Percentiles rank a stretch among this genome's conserved stretches.
phyloP scores from a whole-genome alignment of 2,888 invertebrate species.

The Carcina quercana region DNA sequence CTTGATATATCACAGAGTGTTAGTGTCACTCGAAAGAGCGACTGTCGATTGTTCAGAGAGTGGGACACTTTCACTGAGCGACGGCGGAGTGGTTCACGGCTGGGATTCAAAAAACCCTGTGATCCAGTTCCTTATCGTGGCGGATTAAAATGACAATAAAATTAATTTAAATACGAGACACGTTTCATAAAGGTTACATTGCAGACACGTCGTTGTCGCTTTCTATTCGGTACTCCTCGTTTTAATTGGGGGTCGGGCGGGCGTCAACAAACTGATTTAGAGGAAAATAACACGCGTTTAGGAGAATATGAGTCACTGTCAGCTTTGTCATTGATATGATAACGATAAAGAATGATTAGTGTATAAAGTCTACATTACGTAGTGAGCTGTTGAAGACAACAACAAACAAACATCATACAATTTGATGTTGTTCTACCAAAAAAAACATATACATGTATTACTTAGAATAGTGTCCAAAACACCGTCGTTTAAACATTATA shows the following conservation, averaged over 20 bases:
- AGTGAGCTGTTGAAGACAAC: too few relatives aligned
- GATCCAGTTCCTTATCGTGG: constrained; percentile 50
- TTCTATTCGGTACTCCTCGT: constrained; percentile 57
- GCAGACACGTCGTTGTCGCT: constrained; percentile 49
- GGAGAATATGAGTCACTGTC: constrained; percentile 4
- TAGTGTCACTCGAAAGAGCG: constrained; percentile 58
- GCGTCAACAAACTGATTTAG: too few relatives aligned
- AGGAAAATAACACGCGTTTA: too few relatives aligned
- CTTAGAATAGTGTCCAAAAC: too few relatives aligned
- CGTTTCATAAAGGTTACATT: constrained; percentile 49
- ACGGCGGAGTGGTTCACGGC: constrained; percentile 43
- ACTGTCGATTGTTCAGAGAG: constrained; percentile 57
- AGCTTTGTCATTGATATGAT: too few relatives aligned
- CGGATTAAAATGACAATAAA: constrained; percentile 54
- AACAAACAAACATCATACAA: too few relatives aligned
- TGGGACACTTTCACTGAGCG: constrained; percentile 60
- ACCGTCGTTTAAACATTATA: too few relatives aligned
- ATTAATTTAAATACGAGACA: constrained; percentile 49
- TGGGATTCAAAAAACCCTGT: constrained; percentile 48
- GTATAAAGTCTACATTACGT: too few relatives aligned
- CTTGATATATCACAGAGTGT: constrained; percentile 50
- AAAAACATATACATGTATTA: too few relatives aligned
- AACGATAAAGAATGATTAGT: too few relatives aligned
- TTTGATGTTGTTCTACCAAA: too few relatives aligned
- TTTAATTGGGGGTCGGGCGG: too few relatives aligned